These are phyloP conservation scores for Malurus alboscapulatus DNA, from an alignment of 2,113 vertebrate genomes.

Conservation along the genomic window DNA sequence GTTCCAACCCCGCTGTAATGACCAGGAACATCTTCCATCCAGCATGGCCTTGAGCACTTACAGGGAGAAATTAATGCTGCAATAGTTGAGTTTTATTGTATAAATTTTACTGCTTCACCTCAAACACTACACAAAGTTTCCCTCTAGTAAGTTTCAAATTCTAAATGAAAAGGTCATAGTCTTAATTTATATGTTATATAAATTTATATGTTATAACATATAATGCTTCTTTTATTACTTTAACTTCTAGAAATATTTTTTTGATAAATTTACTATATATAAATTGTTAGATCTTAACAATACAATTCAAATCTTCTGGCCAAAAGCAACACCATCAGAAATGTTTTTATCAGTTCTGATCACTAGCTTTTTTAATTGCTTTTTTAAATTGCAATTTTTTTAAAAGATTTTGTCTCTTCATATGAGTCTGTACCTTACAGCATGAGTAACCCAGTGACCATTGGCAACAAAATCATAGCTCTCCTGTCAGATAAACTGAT, in stretches of 20 bases:
- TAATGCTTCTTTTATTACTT: background rate
- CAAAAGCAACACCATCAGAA: background rate
- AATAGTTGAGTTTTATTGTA: background rate
- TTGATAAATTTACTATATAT: background rate
- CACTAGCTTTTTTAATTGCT: background rate
- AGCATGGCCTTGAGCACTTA: background rate
- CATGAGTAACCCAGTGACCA: background rate
- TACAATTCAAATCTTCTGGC: background rate
- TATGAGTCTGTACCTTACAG: background rate
- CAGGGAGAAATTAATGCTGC: background rate
- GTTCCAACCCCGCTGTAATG: rapidly evolving
- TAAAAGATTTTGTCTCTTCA: background rate
- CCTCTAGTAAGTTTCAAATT: background rate
- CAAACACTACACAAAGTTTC: background rate
- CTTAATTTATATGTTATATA: background rate
- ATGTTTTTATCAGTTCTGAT: background rate
- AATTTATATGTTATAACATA: background rate
- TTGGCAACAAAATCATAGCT: background rate
- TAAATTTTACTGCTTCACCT: background rate
- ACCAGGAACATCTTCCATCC: background rate
- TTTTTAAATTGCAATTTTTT: too few relatives aligned
- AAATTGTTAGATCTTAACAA: background rate
- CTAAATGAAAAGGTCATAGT: background rate
- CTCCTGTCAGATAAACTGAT: background rate
- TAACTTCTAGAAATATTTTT: background rate